A percentile compares a stretch with the other conserved stretches of the same genome.
phyloP scores from a whole-genome alignment of 2,797 vertebrate genomes.

The Sebastes kiyomatsui region DNA sequence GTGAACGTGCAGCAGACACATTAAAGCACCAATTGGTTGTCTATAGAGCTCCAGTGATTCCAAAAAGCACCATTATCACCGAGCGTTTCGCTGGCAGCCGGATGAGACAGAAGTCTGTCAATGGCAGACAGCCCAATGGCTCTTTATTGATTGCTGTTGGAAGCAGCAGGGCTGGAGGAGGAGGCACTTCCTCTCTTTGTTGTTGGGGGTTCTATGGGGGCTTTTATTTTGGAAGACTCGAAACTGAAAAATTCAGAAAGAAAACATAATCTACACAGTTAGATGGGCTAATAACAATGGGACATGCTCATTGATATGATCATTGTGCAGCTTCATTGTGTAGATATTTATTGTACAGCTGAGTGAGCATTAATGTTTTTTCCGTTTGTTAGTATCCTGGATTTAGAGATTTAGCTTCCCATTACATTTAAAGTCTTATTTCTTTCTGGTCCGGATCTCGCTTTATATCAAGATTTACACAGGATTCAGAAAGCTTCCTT shows the following conservation, averaged over 20 bases:
- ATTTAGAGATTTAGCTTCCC: neutral
- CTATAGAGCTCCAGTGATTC: constrained; percentile 2
- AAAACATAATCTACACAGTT: neutral
- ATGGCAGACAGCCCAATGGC: constrained; percentile 69
- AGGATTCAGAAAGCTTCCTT: neutral
- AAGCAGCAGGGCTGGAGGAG: constrained; percentile 14
- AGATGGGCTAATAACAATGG: neutral
- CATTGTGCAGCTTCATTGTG: neutral
- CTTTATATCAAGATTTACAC: neutral
- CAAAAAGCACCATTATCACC: constrained; percentile 35
- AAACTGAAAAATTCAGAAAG: neutral
- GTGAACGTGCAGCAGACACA: constrained; percentile 4
- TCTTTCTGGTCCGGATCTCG: neutral
- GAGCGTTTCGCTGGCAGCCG: constrained; percentile 32
- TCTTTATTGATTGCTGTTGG: constrained; percentile 64
- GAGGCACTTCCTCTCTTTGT: constrained; percentile 34
- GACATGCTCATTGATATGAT: neutral
- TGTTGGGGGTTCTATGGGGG: constrained; percentile 2
- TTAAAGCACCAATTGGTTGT: constrained; percentile 3
- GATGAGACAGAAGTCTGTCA: constrained; percentile 49
- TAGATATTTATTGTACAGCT: neutral
- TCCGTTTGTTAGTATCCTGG: neutral
- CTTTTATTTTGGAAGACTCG: constrained; percentile 3
- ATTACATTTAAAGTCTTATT: neutral
- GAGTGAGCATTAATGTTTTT: neutral